phyloP scores from a whole-genome alignment of 2,797 vertebrate genomes.

The Hippocampus kuda region DNA sequence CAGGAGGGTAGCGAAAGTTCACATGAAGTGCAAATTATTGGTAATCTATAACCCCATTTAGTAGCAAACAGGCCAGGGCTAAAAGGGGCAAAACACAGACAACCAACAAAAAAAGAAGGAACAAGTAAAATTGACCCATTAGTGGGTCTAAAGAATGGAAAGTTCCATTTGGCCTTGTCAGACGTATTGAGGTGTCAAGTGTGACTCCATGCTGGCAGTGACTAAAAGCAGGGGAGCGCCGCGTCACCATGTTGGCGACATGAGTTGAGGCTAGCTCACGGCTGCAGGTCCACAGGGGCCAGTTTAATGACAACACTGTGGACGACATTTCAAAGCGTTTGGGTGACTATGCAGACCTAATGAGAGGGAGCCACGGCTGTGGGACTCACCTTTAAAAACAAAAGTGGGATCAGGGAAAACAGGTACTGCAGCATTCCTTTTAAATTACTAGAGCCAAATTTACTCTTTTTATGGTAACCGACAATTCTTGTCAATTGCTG shows the following conservation, averaged over 20 bases:
- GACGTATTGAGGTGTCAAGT: conserved; percentile 7
- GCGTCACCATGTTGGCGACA: conserved; percentile 18
- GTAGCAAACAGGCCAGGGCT: conserved; percentile 15
- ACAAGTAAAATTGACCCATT: not conserved
- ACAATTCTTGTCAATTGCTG: not conserved
- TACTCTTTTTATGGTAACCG: too few relatives aligned
- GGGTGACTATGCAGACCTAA: conserved; percentile 26
- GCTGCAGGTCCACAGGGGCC: conserved; percentile 13
- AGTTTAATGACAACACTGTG: conserved; percentile 30
- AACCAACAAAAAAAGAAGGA: conserved; percentile 2
- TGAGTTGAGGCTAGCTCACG: conserved; percentile 28
- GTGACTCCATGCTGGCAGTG: conserved; percentile 13
- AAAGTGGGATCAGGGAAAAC: not conserved
- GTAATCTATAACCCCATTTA: conserved; percentile 50
- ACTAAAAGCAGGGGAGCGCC: conserved; percentile 22
- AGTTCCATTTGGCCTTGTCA: not conserved
- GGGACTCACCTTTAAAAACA: conserved; percentile 40
- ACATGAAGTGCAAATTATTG: conserved; percentile 10
- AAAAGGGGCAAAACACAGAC: conserved; percentile 13
- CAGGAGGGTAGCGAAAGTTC: conserved; percentile 11
- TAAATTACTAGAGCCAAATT: not conserved
- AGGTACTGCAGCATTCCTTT: not conserved
- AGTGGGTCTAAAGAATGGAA: not conserved
- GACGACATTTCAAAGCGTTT: conserved; percentile 42
- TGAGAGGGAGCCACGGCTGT: conserved; percentile 17